Base-by-base conservation (phyloP, 1,140 invertebrate species). In the Lycorma delicatula region DNA sequence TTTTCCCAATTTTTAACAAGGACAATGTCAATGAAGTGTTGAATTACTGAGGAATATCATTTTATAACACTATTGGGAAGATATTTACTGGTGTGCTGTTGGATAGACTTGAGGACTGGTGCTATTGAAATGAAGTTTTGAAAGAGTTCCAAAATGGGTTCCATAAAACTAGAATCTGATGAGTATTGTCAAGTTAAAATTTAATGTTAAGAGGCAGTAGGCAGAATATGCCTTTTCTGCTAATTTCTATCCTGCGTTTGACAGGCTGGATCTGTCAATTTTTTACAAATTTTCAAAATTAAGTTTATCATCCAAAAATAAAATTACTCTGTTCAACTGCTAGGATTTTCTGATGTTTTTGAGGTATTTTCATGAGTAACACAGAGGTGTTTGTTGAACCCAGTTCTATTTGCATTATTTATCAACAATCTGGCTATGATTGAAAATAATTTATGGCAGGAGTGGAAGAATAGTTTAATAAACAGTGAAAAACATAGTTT, bases 71-170 rank as follows among this genome's bases (percentile, higher is more conserved):
- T 20, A 50, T 41, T 20, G 41, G 59, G 3, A 69, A 69, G 60
- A 20, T 67, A 1, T 67, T 66, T 26, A 61, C 61, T 9, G 34
- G 36, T 3, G 46, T 68, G 9, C 34, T 68, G 20, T 36, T 54
- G 11, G 50, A 60, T 9, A 57, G 67, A 34, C 22, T 69, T 11
- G 28, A 31, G 4, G 23, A 22, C 1, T 67, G 65, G 63, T n/a
- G n/a, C 2, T 62, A 66, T 16, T 9, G 27, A 18, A 56, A 60
- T 2, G 49, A 55, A 1, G 58, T 60, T 3, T 31, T 67, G 0
- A 64, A 64, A 6, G 64, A 67, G 50, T 28, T 38, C 3, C 67
- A 68, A 56, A 60, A 60, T 13, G 67, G 64, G 9, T 68, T 67
- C 34, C 9, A 63, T 11, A 63, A 60, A 18, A 28, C 11, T 65